phyloP scores from a whole-genome alignment of 2,888 invertebrate species.

The Chloroclysta siterata region DNA sequence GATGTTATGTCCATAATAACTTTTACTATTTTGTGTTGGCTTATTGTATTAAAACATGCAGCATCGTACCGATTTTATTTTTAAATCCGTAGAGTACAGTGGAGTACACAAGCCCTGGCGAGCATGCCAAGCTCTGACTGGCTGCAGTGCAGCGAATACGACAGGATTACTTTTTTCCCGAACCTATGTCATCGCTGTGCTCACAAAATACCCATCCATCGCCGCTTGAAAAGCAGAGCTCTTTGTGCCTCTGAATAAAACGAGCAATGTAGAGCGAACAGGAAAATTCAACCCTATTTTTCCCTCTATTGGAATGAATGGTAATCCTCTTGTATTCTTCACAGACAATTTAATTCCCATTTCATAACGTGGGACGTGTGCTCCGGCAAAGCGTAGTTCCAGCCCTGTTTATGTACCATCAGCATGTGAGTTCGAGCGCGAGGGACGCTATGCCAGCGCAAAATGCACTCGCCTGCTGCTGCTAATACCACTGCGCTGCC shows the following conservation, averaged over 20 bases:
- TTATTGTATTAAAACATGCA: conserved; percentile 13
- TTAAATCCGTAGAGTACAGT: conserved; percentile 49
- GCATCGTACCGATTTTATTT: conserved; percentile 29
- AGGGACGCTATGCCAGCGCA: conserved; percentile 50
- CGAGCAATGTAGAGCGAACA: conserved; percentile 45
- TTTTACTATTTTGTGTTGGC: neutral
- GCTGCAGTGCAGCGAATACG: conserved; percentile 57
- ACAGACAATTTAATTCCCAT: conserved; percentile 77
- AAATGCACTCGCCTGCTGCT: conserved; percentile 27
- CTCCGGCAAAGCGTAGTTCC: conserved; percentile 45
- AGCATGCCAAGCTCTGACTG: conserved; percentile 47
- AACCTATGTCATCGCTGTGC: conserved; percentile 20
- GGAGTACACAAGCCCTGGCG: conserved; percentile 42
- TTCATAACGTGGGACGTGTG: conserved; percentile 65
- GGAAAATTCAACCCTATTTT: conserved; percentile 28
- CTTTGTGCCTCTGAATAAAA: conserved; percentile 5
- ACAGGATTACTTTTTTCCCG: conserved; percentile 46
- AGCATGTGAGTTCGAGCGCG: conserved; percentile 55
- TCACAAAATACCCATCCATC: conserved; percentile 43
- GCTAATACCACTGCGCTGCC: conserved; percentile 24
- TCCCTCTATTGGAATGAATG: conserved; percentile 47
- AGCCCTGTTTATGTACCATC: conserved; percentile 50
- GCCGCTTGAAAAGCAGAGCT: conserved; percentile 31
- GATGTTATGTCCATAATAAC: neutral
- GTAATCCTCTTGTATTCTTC: conserved; percentile 71